Percentiles rank a stretch among this genome's conserved stretches.
Conservation (phyloP, 2,888 invertebrate genomes). For the Zygothrica quintamaculata region DNA sequence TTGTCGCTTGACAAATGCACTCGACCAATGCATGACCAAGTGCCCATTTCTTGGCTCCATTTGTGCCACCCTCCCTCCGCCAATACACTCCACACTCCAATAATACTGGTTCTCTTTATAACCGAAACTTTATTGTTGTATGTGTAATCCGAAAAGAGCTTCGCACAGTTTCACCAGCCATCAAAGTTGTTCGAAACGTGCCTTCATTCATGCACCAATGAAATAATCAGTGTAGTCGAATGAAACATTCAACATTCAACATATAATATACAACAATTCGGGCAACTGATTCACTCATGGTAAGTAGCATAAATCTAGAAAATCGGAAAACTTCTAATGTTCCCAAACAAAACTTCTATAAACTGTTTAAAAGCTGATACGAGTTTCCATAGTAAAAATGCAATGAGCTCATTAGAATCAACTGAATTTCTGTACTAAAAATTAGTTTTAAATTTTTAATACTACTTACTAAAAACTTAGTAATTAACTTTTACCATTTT, state of each 20-base stretch:
- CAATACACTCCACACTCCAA: background rate
- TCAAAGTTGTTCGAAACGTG: conserved; percentile 10
- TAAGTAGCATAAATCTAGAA: conserved; percentile 10
- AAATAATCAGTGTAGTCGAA: background rate
- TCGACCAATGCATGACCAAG: conserved; percentile 17
- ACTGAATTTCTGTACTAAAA: too few relatives aligned
- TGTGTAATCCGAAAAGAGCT: conserved; percentile 18
- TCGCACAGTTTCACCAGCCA: conserved; percentile 10
- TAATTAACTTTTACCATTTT: too few relatives aligned
- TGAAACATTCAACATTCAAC: too few relatives aligned
- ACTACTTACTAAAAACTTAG: too few relatives aligned
- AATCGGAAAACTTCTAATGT: too few relatives aligned
- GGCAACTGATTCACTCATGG: conserved; percentile 6
- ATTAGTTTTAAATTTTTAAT: too few relatives aligned
- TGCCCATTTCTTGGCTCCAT: background rate
- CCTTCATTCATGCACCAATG: background rate
- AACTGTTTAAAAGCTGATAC: too few relatives aligned
- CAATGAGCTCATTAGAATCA: too few relatives aligned
- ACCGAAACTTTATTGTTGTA: background rate
- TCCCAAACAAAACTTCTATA: too few relatives aligned
- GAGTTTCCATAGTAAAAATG: too few relatives aligned
- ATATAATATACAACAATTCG: conserved; percentile 12
- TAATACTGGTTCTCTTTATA: background rate
- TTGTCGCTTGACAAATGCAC: conserved; percentile 32
- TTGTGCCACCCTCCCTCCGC: background rate